phyloP scores from a whole-genome alignment of 2,113 vertebrate genomes.

The Prunella himalayana region DNA sequence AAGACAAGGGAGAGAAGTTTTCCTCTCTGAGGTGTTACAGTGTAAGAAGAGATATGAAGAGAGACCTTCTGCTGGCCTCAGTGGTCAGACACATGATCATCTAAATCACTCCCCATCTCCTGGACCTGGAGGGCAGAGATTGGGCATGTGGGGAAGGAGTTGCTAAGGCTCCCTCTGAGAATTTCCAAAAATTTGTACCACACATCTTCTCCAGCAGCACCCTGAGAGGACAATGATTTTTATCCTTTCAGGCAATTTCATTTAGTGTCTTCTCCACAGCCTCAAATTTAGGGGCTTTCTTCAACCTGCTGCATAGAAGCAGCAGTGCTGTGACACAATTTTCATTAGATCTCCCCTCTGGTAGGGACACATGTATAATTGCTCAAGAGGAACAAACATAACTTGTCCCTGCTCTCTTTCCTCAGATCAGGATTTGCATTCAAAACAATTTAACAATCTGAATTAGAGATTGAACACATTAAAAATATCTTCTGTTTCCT shows the following conservation, averaged over 20 bases:
- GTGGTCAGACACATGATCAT: neutral
- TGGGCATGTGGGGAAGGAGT: neutral
- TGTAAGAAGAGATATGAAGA: neutral
- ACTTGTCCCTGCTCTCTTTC: neutral
- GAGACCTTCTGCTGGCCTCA: neutral
- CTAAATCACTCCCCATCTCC: neutral
- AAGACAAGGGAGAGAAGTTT: neutral
- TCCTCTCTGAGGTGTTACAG: neutral
- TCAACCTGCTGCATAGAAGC: neutral
- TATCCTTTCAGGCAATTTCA: neutral
- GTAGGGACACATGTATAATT: neutral
- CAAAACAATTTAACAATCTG: neutral
- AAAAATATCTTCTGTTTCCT: neutral
- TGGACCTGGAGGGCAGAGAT: neutral
- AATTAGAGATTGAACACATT: neutral
- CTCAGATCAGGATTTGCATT: neutral
- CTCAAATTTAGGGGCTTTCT: neutral
- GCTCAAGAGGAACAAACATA: accelerated
- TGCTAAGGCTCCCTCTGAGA: neutral
- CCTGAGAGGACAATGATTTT: neutral
- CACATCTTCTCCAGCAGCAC: neutral
- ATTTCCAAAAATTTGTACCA: neutral
- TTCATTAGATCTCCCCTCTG: neutral
- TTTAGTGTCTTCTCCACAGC: neutral
- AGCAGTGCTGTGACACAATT: neutral